Evolutionary conservation across 2,888 invertebrate genomes (phyloP).

Genomic region (Cryptus viduatorius): DNA sequence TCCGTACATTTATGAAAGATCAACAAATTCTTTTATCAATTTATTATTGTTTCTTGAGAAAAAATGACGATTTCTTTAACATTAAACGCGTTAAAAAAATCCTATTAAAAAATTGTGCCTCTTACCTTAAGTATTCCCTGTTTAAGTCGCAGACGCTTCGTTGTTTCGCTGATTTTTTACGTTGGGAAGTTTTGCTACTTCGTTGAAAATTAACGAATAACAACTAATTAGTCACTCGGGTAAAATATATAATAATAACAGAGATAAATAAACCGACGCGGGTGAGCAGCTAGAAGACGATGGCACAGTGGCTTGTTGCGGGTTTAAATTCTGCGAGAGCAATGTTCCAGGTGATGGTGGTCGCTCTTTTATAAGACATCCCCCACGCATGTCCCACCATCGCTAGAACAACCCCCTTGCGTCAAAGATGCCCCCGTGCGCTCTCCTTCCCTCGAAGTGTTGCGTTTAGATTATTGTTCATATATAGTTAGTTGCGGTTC

Average conservation of each 20-base stretch:
- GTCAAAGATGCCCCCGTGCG: conserved; percentile 47
- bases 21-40: too few relatives aligned
- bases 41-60: too few relatives aligned
- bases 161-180: neutral
- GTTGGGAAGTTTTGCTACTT: conserved; percentile 4
- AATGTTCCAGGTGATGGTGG: conserved; percentile 69
- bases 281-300: neutral
- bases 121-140: conserved; percentile 48
- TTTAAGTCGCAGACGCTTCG: neutral
- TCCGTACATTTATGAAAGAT: too few relatives aligned
- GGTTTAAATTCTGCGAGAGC: conserved; percentile 70
- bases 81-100: neutral
- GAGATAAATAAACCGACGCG: neutral
- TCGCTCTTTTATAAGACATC: conserved; percentile 73
- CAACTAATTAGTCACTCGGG: neutral
- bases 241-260: neutral
- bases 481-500: conserved; percentile 56
- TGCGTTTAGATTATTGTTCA: conserved; percentile 70
- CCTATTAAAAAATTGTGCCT: neutral
- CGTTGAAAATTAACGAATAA: conserved; percentile 16
- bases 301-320: conserved; percentile 59
- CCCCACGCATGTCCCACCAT: conserved; percentile 70
- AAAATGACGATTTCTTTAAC: neutral
- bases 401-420: conserved; percentile 56
- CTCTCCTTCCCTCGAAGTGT: conserved; percentile 30